A percentile compares a stretch with the other conserved stretches of the same genome.
These are phyloP conservation scores for Penaeus japonicus DNA, from an alignment of 1,140 invertebrate genomes.

Conservation along the genomic window DNA sequence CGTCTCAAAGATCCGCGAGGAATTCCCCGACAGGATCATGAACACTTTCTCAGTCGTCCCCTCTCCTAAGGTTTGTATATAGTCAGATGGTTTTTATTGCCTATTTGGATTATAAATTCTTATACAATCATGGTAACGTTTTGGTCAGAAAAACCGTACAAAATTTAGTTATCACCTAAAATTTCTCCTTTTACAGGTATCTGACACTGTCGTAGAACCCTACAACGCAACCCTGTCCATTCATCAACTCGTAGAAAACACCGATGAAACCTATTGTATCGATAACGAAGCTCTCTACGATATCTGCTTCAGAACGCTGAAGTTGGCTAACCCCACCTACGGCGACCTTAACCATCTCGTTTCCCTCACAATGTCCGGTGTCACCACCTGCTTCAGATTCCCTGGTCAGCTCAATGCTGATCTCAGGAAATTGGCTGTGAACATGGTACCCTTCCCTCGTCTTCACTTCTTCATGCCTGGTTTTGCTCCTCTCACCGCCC, in stretches of 20 bases:
- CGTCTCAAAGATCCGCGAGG: conserved; percentile 47
- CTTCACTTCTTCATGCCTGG: conserved; percentile 54
- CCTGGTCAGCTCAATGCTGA: conserved; percentile 48
- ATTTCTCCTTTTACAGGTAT: conserved; percentile 19
- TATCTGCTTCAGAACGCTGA: conserved; percentile 48
- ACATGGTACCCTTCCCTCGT: conserved; percentile 52
- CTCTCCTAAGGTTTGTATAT: conserved; percentile 37
- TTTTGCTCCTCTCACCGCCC: conserved; percentile 43
- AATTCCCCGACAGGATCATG: conserved; percentile 51
- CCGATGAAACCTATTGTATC: conserved; percentile 49
- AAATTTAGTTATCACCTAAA: too few species aligned
- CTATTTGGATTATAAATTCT: too few species aligned
- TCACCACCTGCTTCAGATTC: conserved; percentile 49
- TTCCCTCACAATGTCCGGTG: conserved; percentile 53
- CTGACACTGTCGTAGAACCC: conserved; percentile 48
- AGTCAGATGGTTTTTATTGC: neutral
- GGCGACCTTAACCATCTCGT: conserved; percentile 49
- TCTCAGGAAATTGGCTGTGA: conserved; percentile 43
- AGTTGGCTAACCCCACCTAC: conserved; percentile 46
- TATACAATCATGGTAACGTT: neutral
- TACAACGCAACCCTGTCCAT: conserved; percentile 51
- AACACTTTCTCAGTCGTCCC: conserved; percentile 52
- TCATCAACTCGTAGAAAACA: conserved; percentile 48
- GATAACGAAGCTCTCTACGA: conserved; percentile 48
- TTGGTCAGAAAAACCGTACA: neutral